A percentile compares a stretch with the other conserved stretches of the same genome.
Conservation (phyloP, 2,113 vertebrate genomes). For the Sialia sialis region DNA sequence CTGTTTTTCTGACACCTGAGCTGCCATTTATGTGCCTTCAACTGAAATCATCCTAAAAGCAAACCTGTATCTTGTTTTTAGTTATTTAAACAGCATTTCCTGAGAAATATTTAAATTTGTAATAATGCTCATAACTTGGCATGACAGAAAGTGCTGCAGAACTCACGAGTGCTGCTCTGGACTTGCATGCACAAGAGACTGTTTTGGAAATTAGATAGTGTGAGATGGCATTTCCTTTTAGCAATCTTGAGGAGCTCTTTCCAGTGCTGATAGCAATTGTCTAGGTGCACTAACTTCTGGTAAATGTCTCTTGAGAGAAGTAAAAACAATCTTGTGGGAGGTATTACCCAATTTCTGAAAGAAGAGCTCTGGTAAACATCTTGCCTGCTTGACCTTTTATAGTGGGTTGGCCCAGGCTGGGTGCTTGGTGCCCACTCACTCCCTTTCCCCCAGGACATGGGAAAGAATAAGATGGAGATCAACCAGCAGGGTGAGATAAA, state of each 20-base stretch:
- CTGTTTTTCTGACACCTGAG: fast-evolving
- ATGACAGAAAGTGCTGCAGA: background rate
- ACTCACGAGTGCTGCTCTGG: background rate
- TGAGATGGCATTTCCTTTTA: background rate
- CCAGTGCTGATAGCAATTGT: background rate
- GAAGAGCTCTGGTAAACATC: background rate
- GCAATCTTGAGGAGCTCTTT: background rate
- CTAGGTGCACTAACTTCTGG: too few relatives aligned
- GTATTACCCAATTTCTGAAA: background rate
- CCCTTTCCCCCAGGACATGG: too few relatives aligned
- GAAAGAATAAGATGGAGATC: too few relatives aligned
- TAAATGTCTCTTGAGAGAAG: background rate
- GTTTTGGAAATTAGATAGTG: background rate
- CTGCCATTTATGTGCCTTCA: background rate
- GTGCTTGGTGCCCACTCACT: background rate
- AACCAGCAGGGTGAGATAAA: background rate
- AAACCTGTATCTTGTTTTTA: background rate
- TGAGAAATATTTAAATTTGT: background rate
- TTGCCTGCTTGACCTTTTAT: background rate
- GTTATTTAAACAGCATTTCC: background rate
- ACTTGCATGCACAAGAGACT: background rate
- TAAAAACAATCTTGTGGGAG: background rate
- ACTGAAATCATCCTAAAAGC: background rate
- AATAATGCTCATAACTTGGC: background rate
- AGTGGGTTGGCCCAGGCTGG: background rate